These are phyloP conservation scores for Synergus umbraculus DNA, from an alignment of 2,888 invertebrate species.

Conservation along the genomic window DNA sequence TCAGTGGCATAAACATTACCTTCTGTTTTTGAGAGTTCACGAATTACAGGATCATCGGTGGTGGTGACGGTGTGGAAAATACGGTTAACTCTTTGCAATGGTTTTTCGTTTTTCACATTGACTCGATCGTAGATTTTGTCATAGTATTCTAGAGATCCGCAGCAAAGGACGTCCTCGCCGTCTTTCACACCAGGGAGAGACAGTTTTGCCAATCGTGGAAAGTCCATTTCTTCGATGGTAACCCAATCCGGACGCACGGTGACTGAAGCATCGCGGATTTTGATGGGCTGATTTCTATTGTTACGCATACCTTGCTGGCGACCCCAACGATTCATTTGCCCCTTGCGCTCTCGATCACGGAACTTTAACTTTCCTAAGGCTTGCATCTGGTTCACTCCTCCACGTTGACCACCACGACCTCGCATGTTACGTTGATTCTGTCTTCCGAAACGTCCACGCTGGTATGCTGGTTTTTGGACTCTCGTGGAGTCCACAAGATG, in stretches of 20 bases:
- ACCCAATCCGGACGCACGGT: conserved; percentile 97
- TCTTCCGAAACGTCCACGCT: conserved; percentile 90
- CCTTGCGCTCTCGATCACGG: conserved; percentile 86
- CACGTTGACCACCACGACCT: conserved; percentile 82
- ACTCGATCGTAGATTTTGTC: conserved; percentile 98
- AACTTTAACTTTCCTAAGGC: conserved; percentile 90
- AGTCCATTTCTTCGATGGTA: conserved; percentile 99
- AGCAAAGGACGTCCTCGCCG: conserved; percentile 87
- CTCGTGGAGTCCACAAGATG: conserved; percentile 97
- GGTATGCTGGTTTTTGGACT: conserved; percentile 93
- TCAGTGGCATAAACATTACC: conserved; percentile 99
- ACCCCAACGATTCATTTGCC: conserved; percentile 91
- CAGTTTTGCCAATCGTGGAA: conserved; percentile 94
- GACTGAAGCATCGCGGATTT: conserved; percentile 97
- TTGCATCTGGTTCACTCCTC: conserved; percentile 87
- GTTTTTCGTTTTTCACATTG: conserved; percentile 96
- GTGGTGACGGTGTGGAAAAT: conserved; percentile 98
- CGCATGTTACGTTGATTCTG: conserved; percentile 88
- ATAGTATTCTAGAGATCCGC: conserved; percentile 97
- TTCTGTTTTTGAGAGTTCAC: conserved; percentile 93
- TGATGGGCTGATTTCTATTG: conserved; percentile 85
- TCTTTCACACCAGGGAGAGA: conserved; percentile 94
- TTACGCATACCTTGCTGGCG: conserved; percentile 82
- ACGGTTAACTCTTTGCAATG: conserved; percentile 95
- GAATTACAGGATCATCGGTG: conserved; percentile 97